Base-by-base conservation (phyloP, 1,140 invertebrate species). In the Camponotus vicinus region DNA sequence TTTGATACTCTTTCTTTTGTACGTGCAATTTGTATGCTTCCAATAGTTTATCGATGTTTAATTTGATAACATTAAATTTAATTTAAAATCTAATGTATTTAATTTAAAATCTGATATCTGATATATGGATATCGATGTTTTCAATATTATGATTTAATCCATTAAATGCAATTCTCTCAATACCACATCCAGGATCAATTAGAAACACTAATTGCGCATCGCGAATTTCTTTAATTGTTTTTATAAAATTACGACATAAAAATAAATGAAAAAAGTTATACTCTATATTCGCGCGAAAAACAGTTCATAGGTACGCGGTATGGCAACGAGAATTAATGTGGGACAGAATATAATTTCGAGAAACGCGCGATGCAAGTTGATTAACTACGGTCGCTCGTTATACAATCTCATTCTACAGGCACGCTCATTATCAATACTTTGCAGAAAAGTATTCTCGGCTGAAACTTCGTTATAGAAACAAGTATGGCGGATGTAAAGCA, bases 341-440 rank as follows among this genome's bases (percentile, higher is more conserved):
- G 4, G n/a, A 45, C 27, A 15, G 18, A 73, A 34, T 59, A 40
- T 59, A 71, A 82, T 59, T 82, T 73, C 71, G 79, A 82, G 49
- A 71, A 59, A 61, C 21, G 52, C 66, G 37, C 52, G 21, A 82
- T 45, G 52, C 79, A 61, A 71, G 79, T 73, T 82, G 70, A 82
- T 82, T 82, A 82, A 82, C 37, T 82, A 67, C 18, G 52, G 67
- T 82, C 27, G 21, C 40, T 82, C 55, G 37, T 82, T 82, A 59
- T 27, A 15, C 49, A 61, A 18, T 82, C 4, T 15, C 79, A 21
- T 61, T 71, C 18, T 66, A 52, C 6, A 21, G 13, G 7, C 7
- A 11, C 27, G 40, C 52, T 27, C 66, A 70, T 82, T 82, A 61
- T 3, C 37, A 18, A 82, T 82, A 61, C 67, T 64, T 71, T 15